Conservation (phyloP, 2,888 invertebrate species). For the Mythimna vitellina region DNA sequence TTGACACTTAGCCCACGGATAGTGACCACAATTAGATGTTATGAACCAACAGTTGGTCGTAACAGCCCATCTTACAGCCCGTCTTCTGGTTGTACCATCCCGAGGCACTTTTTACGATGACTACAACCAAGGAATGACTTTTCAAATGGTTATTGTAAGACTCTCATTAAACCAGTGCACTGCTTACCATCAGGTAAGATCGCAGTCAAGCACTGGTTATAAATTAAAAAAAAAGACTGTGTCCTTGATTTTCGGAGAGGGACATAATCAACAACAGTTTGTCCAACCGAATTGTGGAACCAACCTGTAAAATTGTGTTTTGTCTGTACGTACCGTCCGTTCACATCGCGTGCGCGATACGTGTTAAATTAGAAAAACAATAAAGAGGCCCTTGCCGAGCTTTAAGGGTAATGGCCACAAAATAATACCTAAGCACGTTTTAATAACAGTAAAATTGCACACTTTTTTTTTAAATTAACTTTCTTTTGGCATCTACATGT, state of each 20-base stretch:
- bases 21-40: conserved; percentile 22
- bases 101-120: conserved; percentile 6
- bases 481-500: background rate
- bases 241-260: background rate
- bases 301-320: background rate
- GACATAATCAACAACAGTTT: background rate
- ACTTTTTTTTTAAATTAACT: conserved; percentile 4
- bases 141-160: conserved; percentile 10
- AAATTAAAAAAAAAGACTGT: background rate
- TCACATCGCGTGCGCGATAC: conserved; percentile 38
- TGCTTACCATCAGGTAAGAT: too few relatives aligned
- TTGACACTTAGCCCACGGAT: background rate
- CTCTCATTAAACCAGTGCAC: too few relatives aligned
- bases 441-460: conserved; percentile 13
- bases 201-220: too few relatives aligned
- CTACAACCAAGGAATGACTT: background rate
- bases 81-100: too few relatives aligned
- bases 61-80: conserved; percentile 13
- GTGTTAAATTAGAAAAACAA: conserved; percentile 45
- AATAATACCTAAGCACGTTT: conserved; percentile 25
- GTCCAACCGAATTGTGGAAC: background rate
- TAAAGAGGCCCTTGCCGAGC: conserved; percentile 26
- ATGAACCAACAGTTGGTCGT: conserved; percentile 37
- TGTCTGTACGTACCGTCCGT: background rate
- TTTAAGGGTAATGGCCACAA: conserved; percentile 27